phyloP scores from a whole-genome alignment of 1,140 invertebrate genomes.

The Sitodiplosis mosellana region DNA sequence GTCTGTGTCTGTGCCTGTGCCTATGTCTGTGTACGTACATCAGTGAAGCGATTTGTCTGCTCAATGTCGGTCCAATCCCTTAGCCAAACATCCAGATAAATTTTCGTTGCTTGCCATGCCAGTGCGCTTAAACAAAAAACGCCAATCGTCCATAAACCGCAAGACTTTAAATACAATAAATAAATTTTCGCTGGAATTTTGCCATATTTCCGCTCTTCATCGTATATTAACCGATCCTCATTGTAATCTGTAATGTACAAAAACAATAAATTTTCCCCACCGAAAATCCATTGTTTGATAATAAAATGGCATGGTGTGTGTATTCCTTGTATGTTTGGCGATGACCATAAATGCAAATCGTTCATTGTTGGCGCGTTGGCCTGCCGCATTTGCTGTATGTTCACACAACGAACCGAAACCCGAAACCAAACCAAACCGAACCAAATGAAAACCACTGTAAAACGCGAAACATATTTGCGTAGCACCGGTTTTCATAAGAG shows the following conservation, averaged over 20 bases:
- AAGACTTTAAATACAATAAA: conserved; percentile 39
- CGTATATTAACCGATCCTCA: conserved; percentile 9
- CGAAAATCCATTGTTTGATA: too few relatives aligned
- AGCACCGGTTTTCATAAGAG: too few relatives aligned
- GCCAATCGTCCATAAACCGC: conserved; percentile 33
- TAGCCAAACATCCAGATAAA: conserved; percentile 43
- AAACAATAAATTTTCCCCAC: too few relatives aligned
- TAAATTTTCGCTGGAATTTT: conserved; percentile 40
- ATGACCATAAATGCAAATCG: too few relatives aligned
- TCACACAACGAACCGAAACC: too few relatives aligned
- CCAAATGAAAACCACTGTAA: too few relatives aligned
- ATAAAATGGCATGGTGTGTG: too few relatives aligned
- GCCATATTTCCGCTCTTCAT: conserved; percentile 36
- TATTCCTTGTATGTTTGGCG: too few relatives aligned
- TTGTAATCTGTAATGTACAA: conserved; percentile 1
- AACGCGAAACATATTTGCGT: too few relatives aligned
- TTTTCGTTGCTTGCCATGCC: conserved; percentile 34
- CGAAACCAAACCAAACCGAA: too few relatives aligned
- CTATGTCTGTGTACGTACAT: not conserved
- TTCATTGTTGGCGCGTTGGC: too few relatives aligned
- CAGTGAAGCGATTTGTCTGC: conserved; percentile 1
- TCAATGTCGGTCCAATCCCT: conserved; percentile 33
- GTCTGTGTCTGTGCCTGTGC: not conserved
- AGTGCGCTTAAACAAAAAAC: conserved; percentile 35
- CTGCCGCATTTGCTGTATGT: too few relatives aligned